phyloP scores from a whole-genome alignment of 2,888 invertebrate genomes.

The Gastracanthus pulcherrimus region DNA sequence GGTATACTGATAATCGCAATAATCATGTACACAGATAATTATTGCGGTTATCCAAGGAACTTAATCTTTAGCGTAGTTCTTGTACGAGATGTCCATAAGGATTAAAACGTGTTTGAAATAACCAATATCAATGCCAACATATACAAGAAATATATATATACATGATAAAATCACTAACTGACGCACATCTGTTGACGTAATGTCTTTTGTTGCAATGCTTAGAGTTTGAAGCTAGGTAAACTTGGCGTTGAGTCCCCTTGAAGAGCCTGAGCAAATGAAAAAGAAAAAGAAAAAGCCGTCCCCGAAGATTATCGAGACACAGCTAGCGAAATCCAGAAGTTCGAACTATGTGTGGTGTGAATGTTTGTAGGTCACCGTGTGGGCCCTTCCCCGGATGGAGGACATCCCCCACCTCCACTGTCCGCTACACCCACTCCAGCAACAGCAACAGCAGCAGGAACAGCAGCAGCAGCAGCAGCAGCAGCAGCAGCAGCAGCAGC shows the following conservation, averaged over 20 bases:
- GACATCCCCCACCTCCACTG: conserved; percentile 84
- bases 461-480: not conserved
- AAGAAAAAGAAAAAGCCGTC: not conserved
- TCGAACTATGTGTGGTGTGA: not conserved
- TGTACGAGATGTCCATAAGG: not conserved
- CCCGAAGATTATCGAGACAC: not conserved
- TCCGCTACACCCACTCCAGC: conserved; percentile 74
- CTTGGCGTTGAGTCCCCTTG: not conserved
- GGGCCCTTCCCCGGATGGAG: conserved; percentile 85
- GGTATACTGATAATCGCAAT: too few species aligned
- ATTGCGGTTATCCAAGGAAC: too few species aligned
- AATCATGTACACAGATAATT: too few species aligned
- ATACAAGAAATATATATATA: not conserved
- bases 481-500: conserved; percentile 67
- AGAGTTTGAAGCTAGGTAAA: conserved; percentile 28
- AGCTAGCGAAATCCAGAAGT: not conserved
- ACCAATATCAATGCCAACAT: not conserved
- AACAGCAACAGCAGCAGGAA: conserved; percentile 27
- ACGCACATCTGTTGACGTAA: not conserved
- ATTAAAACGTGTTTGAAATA: not conserved
- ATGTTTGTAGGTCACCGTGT: conserved; percentile 77
- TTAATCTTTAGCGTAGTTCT: too few species aligned
- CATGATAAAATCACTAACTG: not conserved
- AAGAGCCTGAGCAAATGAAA: not conserved
- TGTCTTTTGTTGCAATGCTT: conserved; percentile 24